Evolutionary conservation across 92 coral and sea anemone genomes (phyloP).

Genomic region (Zoanthus solanderi): DNA sequence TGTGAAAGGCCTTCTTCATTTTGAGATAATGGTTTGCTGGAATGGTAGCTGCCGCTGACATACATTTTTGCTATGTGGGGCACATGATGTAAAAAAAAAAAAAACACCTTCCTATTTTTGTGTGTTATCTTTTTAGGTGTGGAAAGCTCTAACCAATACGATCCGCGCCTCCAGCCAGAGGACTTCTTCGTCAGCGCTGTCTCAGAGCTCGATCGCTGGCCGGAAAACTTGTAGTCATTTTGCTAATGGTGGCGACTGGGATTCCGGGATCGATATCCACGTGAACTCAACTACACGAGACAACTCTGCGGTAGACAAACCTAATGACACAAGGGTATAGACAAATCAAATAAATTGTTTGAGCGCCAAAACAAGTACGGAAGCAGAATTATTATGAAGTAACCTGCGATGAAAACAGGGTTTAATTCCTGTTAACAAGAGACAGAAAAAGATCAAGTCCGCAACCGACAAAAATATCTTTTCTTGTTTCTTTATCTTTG

Average conservation of each 20-base stretch:
- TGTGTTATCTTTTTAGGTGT: slow-evolving; percentile 28
- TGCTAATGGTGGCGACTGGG: slow-evolving; percentile 40
- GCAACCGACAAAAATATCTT: too few relatives aligned
- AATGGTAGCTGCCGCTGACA: too few relatives aligned
- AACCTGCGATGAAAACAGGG: background rate
- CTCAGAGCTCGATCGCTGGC: slow-evolving; percentile 49
- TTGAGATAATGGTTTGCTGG: too few relatives aligned
- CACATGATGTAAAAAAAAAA: too few relatives aligned
- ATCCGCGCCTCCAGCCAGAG: slow-evolving; percentile 65
- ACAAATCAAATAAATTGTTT: background rate
- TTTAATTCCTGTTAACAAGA: too few relatives aligned
- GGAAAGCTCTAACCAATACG: slow-evolving; percentile 68
- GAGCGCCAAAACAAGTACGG: background rate
- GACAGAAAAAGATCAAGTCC: too few relatives aligned
- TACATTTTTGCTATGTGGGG: too few relatives aligned
- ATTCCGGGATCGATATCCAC: slow-evolving; percentile 76
- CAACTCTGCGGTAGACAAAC: background rate
- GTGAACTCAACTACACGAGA: slow-evolving; percentile 29
- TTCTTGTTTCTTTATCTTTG: too few relatives aligned
- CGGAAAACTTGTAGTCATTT: slow-evolving; percentile 20
- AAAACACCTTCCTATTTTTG: background rate
- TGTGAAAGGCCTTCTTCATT: too few relatives aligned
- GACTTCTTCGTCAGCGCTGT: slow-evolving; percentile 59
- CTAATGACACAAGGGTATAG: background rate
- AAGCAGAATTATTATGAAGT: background rate